Conservation (phyloP, 1,140 invertebrate species). For the Drosophila albomicans region DNA sequence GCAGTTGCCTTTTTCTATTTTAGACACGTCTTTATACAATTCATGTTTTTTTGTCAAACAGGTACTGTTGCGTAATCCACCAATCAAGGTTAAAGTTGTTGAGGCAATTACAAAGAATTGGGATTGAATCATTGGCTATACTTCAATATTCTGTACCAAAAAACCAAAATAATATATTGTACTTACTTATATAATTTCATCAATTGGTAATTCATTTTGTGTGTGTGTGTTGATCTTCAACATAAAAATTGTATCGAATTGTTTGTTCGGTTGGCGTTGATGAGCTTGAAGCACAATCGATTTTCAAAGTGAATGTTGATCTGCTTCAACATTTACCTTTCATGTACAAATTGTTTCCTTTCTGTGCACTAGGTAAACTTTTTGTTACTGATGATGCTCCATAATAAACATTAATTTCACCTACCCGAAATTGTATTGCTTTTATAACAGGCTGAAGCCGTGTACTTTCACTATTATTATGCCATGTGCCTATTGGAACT, state of each 20-base stretch:
- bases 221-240: background rate
- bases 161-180: too few relatives aligned
- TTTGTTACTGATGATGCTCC: slow-evolving; percentile 60
- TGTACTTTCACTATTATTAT: background rate
- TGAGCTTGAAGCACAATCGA: slow-evolving; percentile 42
- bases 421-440: background rate
- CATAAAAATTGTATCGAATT: slow-evolving; percentile 55
- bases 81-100: background rate
- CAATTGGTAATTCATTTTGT: too few relatives aligned
- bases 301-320: slow-evolving; percentile 71
- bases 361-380: background rate
- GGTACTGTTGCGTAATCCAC: background rate
- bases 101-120: too few relatives aligned
- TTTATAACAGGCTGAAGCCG: background rate
- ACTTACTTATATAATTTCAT: background rate
- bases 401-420: slow-evolving; percentile 48
- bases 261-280: slow-evolving; percentile 56
- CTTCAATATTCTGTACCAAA: too few relatives aligned
- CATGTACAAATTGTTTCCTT: slow-evolving; percentile 41
- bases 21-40: too few relatives aligned
- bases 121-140: too few relatives aligned
- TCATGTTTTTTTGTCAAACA: background rate
- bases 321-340: slow-evolving; percentile 69
- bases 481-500: too few relatives aligned
- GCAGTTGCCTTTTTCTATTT: slow-evolving; percentile 45